Evolutionary conservation across 2,888 invertebrate species (phyloP), one percentile per base, ranked within the genome.

Genomic region (Andrena praecox): DNA sequence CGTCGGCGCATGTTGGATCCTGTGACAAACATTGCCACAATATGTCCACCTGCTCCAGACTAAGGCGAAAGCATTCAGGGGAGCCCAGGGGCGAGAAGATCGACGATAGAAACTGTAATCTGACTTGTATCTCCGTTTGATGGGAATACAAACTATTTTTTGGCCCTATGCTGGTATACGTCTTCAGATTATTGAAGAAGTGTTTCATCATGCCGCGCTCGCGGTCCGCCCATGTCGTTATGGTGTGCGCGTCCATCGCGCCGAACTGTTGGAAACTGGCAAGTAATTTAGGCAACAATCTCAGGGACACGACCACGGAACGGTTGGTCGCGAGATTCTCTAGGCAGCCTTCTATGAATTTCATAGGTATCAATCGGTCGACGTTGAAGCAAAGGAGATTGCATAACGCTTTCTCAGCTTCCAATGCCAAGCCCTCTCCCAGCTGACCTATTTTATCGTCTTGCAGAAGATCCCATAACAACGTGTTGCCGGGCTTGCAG

Each of bases 261-360:
- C 98, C 96, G 90, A 98, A 96, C 92, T 98, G 98, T 94, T 98
- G 97, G 94, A 98, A 98, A 16, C 98, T 99, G 3, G 97, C 97
- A 90, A 99, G 96, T 64, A 99, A 94, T 93, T 99, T 99, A 16
- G 99, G 98, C 80, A 99, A 94, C 75, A 99, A 94, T 73, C 98
- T 96, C 84, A 99, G 94, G 3, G 98, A 98, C 0, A 99, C 97
- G 8, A 98, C 97, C 29, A 98, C 98, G 85, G 98, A 98, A 92
- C 97, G 96, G 94, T 98, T 98, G 87, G 96, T 96, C 16, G 98
- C 97, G 82, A 99, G 95, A 94, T 99, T 99, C 90, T 98, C 97
- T 63, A 99, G 95, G 91, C 98, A 98, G 8, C 98, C 99, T 94
- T 99, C 98, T 86, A 99, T 98, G 91, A 99, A 99, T 94, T 98